phyloP scores from a whole-genome alignment of 2,797 vertebrate genomes.

The Propithecus deckenii region DNA sequence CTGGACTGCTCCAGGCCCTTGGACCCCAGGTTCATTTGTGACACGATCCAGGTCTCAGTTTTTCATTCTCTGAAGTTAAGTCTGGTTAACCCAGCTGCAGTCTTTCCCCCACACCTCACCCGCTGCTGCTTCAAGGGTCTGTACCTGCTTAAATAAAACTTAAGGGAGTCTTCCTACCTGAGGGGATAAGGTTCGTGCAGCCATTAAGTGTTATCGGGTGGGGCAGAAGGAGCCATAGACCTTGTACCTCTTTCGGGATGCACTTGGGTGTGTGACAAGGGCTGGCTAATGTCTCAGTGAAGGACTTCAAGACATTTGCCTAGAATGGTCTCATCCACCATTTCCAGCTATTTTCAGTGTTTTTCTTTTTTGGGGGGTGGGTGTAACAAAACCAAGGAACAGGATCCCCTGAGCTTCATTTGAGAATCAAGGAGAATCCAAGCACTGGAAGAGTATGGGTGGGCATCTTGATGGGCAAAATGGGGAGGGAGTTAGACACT shows the following conservation, averaged over 20 bases:
- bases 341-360: background rate
- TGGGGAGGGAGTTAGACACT: background rate
- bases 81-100: background rate
- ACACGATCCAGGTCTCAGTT: background rate
- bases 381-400: background rate
- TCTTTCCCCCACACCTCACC: background rate
- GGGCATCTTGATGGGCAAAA: background rate
- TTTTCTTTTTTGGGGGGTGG: background rate
- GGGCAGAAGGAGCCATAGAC: background rate
- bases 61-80: conserved; percentile 31
- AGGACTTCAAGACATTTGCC: background rate
- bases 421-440: background rate
- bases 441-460: background rate
- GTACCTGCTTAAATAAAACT: background rate
- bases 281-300: background rate
- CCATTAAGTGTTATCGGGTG: background rate
- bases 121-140: background rate
- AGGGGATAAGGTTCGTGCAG: background rate
- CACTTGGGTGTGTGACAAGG: background rate
- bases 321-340: background rate
- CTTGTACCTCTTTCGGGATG: background rate
- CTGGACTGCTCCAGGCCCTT: background rate
- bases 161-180: background rate
- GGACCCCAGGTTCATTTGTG: background rate
- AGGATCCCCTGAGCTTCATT: background rate